Conservation (phyloP, 2,888 invertebrate species). For the Embidobia sp. region DNA sequence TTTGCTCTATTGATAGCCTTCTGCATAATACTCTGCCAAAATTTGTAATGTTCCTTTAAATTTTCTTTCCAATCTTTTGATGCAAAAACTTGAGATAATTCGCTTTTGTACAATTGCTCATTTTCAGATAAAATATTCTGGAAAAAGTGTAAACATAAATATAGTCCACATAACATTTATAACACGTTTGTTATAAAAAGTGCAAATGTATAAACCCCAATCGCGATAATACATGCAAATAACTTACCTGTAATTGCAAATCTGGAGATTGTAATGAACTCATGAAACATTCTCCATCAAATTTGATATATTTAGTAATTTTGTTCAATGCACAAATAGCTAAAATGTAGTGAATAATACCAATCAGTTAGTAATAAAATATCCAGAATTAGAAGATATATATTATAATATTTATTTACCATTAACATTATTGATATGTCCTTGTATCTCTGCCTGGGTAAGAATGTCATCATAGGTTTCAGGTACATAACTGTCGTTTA, state of each 20-base stretch:
- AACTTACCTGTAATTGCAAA: slow-evolving; percentile 72
- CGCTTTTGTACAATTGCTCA: slow-evolving; percentile 72
- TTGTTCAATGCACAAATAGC: slow-evolving; percentile 82
- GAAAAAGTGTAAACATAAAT: no score
- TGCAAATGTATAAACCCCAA: no score
- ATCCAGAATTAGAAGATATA: no score
- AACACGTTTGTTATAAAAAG: slow-evolving; percentile 79
- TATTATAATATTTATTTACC: slow-evolving; percentile 78
- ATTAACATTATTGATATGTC: slow-evolving; percentile 86
- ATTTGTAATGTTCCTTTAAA: slow-evolving; percentile 70
- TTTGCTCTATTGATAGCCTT: slow-evolving; percentile 73
- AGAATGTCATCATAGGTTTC: slow-evolving; percentile 88
- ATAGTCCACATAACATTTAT: no score
- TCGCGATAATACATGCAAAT: not conserved
- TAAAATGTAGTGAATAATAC: slow-evolving; percentile 77
- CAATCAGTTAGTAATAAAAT: no score
- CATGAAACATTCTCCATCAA: slow-evolving; percentile 65
- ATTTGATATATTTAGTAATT: slow-evolving; percentile 66
- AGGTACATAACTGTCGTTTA: slow-evolving; percentile 86
- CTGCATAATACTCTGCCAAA: slow-evolving; percentile 74
- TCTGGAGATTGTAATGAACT: slow-evolving; percentile 67
- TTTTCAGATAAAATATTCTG: slow-evolving; percentile 74
- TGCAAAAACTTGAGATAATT: slow-evolving; percentile 69
- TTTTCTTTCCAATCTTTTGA: slow-evolving; percentile 70
- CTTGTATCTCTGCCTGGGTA: slow-evolving; percentile 88